Base-by-base conservation (phyloP, 2,888 invertebrate genomes). In the Andrena flavipes region DNA sequence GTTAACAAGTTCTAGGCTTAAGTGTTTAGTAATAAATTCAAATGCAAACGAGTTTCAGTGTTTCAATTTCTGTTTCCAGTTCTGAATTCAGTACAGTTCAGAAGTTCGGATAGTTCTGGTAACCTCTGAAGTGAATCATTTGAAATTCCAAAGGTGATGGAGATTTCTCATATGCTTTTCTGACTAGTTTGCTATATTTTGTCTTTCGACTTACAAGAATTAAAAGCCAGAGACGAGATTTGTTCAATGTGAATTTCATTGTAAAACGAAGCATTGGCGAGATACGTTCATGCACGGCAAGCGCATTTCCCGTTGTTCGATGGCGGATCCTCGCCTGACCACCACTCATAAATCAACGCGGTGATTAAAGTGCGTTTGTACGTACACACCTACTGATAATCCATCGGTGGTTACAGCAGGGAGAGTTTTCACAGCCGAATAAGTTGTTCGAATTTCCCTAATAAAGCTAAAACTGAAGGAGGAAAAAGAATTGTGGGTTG, bases 301-400 rank as follows among this genome's bases (percentile, higher is more conserved):
- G 81, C 86, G 81, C 76, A 49, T 68, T 63, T 33, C 49, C 79
- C 65, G 33, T 65, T 63, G 78, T 83, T 83, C 85, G 84, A 85
- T 88, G 63, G 79, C 78, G 60, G 35, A 69, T 75, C 71, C 84
- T 88, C 80, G 88, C 88, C 83, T 88, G 88, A 71, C 78, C 76
- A 67, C 65, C 29, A 62, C n/a, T 63, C 80, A 72, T 88, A 89
- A 88, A 89, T 88, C 85, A 84, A 74, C 26, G 16, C 29, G 76
- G 84, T 85, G 84, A 88, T 88, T 88, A 88, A 87, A 81, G 82
- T 80, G 65, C 69, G 84, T 83, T 84, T 84, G 82, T 86, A 82
- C 82, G 74, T 84, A 86, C 86, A 88, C 87, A 79, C 74, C 81
- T 80, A 84, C 78, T 78, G 87, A 88, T 88, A 85, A 88, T 88